Evolutionary conservation across 1,140 invertebrate species (phyloP), one percentile per base, ranked within the genome.

Genomic region (Tigriopus japonicus): DNA sequence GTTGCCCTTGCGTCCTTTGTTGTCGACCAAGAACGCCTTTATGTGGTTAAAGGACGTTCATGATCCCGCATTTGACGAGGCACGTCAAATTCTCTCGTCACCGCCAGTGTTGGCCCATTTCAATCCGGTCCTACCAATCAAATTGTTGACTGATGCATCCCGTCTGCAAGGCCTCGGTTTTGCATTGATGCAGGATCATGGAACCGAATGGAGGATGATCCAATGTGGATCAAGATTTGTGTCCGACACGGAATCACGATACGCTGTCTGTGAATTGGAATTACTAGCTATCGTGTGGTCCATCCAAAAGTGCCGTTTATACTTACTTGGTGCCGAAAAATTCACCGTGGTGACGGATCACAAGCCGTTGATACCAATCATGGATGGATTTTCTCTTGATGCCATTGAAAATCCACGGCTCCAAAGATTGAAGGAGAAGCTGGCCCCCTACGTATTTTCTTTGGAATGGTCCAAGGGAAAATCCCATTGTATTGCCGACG

Each of bases 301-400:
- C 10, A 55, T 67, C 13, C 53, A 66, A 42, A 64, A 65, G 40
- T 67, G 67, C 45, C 17, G 67, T 0, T 49, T 52, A 12, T 67
- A 67, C 42, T 61, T 68, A 10, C 41, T 62, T 21, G 64, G 64
- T 0, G 21, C 62, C 1, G 19, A 23, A 1, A n/a, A 61, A 1
- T 64, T 70, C 35, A 42, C 15, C 1, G 55, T 71, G 23, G 66
- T 68, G 62, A 70, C 67, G 0, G 69, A 72, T 58, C 70, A 72
- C 60, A 69, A 69, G 21, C 62, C 68, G 0, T 66, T 65, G 55
- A 64, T 65, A 41, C 64, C 43, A 17, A 65, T 71, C 43, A 61
- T 66, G 40, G 9, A 51, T 9, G 62, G 42, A 40, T 70, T 67
- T 43, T 43, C 14, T 21, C 54, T 71, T 23, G 67, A 70, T 42